Evolutionary conservation across 2,113 vertebrate genomes (phyloP), one percentile per base, ranked within the genome.

Genomic region (Genyomyrus donnyi): DNA sequence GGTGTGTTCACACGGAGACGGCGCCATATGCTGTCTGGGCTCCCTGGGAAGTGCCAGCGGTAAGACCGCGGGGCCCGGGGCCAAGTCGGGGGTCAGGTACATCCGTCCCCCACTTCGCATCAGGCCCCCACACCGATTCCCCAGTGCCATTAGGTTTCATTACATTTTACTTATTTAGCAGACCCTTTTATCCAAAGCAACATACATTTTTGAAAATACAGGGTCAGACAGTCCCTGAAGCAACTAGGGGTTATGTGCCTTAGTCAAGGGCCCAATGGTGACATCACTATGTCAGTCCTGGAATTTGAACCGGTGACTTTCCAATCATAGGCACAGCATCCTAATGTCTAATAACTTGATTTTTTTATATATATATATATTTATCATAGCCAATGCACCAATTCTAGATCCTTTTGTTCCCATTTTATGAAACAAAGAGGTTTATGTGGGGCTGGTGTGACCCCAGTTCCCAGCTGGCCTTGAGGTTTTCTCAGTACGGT

Each of bases 11-110:
- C 93, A 93, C 90, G 93, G 93, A 96, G 95, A 95, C 93, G 42
- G 90, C 92, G 91, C 95, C 96, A 96, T 96, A 96, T 96, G 96
- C 93, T 95, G 95, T 96, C 96, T 96, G 92, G 94, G 90, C 94
- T 95, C 93, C 87, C 91, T 93, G 93, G 89, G 93, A 94, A 91
- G 88, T 88, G 19, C 27, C 90, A 24, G 50, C 91, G 90, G 91
- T 88, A 90, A 91, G 85, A 83, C 52, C 58, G 46, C 91, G 91
- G 31, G 27, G 85, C 85, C 50, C 50, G 19, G 11, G 91, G 80
- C 86, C 39, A 24, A 42, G 10, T 31, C 83, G 46, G 88, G 48
- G 27, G 46, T 27, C 49, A 48, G 27, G 27, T 31, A 27, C 31
- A 31, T 15, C 42, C 21, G 50, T 27, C 48, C 85, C 85, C 27